phyloP scores from a whole-genome alignment of 2,797 vertebrate genomes.

The Tenualosa ilisha region DNA sequence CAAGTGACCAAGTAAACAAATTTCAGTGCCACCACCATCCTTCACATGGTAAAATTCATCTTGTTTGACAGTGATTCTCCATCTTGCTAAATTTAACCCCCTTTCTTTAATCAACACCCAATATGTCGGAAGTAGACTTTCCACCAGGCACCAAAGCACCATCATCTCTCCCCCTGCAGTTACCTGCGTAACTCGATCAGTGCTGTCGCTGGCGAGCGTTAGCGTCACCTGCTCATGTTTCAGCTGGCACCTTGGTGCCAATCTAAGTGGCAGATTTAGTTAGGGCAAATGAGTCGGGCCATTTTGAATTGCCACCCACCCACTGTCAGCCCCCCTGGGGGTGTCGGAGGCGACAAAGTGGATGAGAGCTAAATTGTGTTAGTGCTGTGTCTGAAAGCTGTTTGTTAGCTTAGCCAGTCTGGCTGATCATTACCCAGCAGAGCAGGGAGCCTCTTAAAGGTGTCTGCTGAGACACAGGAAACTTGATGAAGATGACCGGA shows the following conservation, averaged over 20 bases:
- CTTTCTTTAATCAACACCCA: neutral
- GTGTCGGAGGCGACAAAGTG: neutral
- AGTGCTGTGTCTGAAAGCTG: neutral
- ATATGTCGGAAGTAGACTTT: neutral
- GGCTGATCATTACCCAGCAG: neutral
- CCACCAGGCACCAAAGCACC: neutral
- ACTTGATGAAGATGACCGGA: neutral
- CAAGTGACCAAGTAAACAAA: neutral
- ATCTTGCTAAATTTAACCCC: neutral
- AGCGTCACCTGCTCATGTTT: neutral
- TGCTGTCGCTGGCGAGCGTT: neutral
- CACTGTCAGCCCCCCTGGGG: neutral
- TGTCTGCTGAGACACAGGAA: neutral
- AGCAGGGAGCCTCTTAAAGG: neutral
- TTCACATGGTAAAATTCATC: neutral
- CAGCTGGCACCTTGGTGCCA: neutral
- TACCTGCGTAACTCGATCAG: neutral
- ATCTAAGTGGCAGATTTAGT: neutral
- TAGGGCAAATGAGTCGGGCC: neutral
- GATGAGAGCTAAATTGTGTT: neutral
- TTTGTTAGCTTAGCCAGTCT: neutral
- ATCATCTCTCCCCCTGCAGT: neutral
- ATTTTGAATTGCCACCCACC: neutral
- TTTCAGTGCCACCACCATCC: neutral
- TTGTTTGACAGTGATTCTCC: neutral